Evolutionary conservation across 2,888 invertebrate genomes (phyloP).

Genomic region (Patella ulyssiponensis): DNA sequence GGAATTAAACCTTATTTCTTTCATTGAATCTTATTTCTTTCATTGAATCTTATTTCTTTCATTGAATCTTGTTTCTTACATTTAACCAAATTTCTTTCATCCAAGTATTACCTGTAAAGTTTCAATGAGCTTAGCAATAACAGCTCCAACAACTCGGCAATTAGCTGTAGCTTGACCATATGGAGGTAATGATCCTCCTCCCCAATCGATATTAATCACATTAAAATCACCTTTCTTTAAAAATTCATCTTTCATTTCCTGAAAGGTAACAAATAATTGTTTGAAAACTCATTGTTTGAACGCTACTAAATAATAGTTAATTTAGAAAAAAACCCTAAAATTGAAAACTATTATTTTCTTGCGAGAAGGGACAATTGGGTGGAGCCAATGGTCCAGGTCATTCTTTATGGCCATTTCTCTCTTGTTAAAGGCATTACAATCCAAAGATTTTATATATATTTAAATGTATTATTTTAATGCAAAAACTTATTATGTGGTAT

Average conservation of each 20-base stretch:
- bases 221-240: conserved; percentile 60
- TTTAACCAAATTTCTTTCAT: no score
- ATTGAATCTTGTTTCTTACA: no score
- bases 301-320: no score
- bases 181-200: conserved; percentile 58
- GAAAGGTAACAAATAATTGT: conserved; percentile 9
- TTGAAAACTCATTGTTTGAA: no score
- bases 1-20: no score
- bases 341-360: not conserved
- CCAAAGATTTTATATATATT: no score
- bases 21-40: no score
- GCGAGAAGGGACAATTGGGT: not conserved
- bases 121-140: conserved; percentile 64
- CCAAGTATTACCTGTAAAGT: conserved; percentile 42
- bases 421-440: no score
- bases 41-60: no score
- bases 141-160: conserved; percentile 70
- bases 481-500: no score
- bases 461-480: no score
- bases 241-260: conserved; percentile 60
- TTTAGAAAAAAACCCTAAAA: not conserved
- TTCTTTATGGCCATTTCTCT: not conserved
- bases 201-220: conserved; percentile 63
- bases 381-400: not conserved
- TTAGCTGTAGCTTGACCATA: conserved; percentile 72